Base-by-base conservation (phyloP, 2,888 invertebrate species). In the Hirtodrosophila trivittata region DNA sequence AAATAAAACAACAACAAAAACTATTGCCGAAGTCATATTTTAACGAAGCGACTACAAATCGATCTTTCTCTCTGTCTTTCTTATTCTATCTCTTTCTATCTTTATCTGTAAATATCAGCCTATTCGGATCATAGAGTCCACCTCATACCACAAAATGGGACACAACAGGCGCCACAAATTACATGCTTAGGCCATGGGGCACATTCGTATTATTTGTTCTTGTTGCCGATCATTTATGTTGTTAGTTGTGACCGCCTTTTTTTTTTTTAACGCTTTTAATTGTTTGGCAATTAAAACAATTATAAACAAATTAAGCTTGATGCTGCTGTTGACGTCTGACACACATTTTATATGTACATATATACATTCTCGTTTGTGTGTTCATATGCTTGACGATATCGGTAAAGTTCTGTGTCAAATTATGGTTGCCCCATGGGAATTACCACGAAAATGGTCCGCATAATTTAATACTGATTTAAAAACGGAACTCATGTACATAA, bases 221-320 rank as follows among this genome's bases (percentile, higher is more conserved):
- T 37, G 16, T 39, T 39, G 4, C 39, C 41, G 28, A 1, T 46
- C 42, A 10, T 14, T 21, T 14, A 30, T 52, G n/a, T 42, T 50
- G 49, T 47, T 71, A 49, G 32, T 39, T 52, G 35, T 18, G 12
- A 13, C 16, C 32, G 39, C 46, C 33, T 30, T 49, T 30, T 38
- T 47, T 47, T n/a, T n/a, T 54, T 59, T 58, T 14, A 50, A 16
- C 43, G 63, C 25, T 65, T 62, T 81, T 75, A 75, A 84, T 77
- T 72, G 70, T 70, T 82, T 82, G 52, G 70, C 80, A 76, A 74
- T 82, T 81, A 69, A 64, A 64, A 54, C 82, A 85, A 81, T 81
- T 81, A 85, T 78, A 81, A 81, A 78, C 80, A 64, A 66, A 85
- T 81, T 85, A 86, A 65, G 49, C 65, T 62, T 45, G 42, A 43